Base-by-base conservation (phyloP, 2,888 invertebrate genomes). In the Alloscopus bannaensis region DNA sequence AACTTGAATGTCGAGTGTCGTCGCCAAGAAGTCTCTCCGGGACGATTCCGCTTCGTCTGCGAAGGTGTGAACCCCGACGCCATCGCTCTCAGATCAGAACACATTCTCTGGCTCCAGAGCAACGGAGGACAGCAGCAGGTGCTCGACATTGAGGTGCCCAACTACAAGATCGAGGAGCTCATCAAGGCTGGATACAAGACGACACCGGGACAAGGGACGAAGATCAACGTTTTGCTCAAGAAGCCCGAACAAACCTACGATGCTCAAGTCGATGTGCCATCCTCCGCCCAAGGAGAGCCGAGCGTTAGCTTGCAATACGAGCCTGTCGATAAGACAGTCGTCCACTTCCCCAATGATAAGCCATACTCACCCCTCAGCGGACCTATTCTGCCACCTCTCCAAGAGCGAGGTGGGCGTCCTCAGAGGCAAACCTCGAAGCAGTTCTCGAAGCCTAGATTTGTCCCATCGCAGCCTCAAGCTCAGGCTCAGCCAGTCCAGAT, bases 151-250 rank as follows among this genome's bases (percentile, higher is more conserved):
- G 84, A 83, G 71, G 80, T 84, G 20, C 84, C 84, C 64, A 84
- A 84, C 72, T 84, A 84, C 81, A 81, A 81, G 22, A 81, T 84
- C 29, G 81, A 83, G 36, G 84, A 84, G 65, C 80, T 84, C 72
- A 84, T 84, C 81, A 84, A 84, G 68, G 84, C 84, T 62, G 84
- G 82, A 78, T 84, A 80, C 79, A 84, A 83, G 50, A 59, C 68
- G 2, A 3, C 42, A 1, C 55, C 59, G 3, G 82, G 80, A 20
- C 40, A 42, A 24, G 80, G 80, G 36, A 64, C 81, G 45, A 80
- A 78, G 65, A 82, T 84, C 62, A 84, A 84, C 72, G 73, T 84
- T 11, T 60, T 83, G 78, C 82, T 84, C 36, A 83, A 84, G 83
- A 83, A 78, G 64, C 84, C 84, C 28, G 84, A 84, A 45, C 80